A percentile compares a stretch with the other conserved stretches of the same genome.
phyloP scores from a whole-genome alignment of 2,113 vertebrate genomes.

The Amia ocellicauda region DNA sequence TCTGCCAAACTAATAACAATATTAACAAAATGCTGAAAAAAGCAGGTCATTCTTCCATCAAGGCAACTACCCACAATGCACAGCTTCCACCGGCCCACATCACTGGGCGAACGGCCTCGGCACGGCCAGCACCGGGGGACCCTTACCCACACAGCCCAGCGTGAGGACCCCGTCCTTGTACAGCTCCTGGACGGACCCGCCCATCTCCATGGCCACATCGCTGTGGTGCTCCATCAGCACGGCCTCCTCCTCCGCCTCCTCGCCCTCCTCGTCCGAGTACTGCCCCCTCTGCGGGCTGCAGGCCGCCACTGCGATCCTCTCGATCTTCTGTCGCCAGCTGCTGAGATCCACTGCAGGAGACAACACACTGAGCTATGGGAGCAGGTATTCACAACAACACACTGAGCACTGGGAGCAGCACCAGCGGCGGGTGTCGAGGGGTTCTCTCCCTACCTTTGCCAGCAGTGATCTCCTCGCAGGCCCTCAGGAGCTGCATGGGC shows the following conservation, averaged over 20 bases:
- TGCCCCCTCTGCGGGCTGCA: slow-evolving; percentile 39
- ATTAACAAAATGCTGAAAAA: neutral
- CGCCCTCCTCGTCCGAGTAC: slow-evolving; percentile 58
- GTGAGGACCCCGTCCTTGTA: slow-evolving; percentile 87
- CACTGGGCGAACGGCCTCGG: too few species aligned
- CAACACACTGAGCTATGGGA: neutral
- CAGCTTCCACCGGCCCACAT: too few species aligned
- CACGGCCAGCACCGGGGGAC: neutral
- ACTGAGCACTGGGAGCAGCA: too few species aligned
- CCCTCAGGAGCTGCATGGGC: slow-evolving; percentile 74
- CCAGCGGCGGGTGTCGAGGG: too few species aligned
- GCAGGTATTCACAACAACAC: neutral
- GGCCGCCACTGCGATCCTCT: slow-evolving; percentile 62
- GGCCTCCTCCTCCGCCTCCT: slow-evolving; percentile 57
- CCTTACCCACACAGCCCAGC: slow-evolving; percentile 79
- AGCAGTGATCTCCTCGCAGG: slow-evolving; percentile 78
- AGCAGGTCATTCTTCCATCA: neutral
- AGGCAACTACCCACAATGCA: too few species aligned
- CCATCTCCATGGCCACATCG: slow-evolving; percentile 70
- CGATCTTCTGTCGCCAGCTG: slow-evolving; percentile 87
- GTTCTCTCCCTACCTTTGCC: slow-evolving; percentile 81
- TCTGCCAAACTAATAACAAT: neutral
- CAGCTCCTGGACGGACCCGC: slow-evolving; percentile 63
- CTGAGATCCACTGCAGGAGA: slow-evolving; percentile 73
- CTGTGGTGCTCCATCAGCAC: slow-evolving; percentile 77